Percentiles rank a stretch among this genome's conserved stretches.
Conservation (phyloP, 2,888 invertebrate species). For the Ochropleura leucogaster region DNA sequence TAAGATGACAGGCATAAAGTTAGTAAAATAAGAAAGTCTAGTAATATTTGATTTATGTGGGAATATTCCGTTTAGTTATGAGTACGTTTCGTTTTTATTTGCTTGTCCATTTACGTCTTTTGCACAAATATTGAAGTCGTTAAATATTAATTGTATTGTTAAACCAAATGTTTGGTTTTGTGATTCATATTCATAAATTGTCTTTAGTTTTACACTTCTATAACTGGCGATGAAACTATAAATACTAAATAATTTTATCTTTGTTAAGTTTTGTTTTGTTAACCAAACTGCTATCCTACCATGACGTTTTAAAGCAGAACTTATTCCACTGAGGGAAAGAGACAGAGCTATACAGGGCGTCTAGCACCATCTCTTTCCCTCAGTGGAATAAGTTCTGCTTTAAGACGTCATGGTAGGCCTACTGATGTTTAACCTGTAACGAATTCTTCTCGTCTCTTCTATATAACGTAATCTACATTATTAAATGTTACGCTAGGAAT, state of each 20-base stretch:
- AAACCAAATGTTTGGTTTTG: background rate
- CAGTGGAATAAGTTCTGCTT: too few species aligned
- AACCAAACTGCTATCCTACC: too few species aligned
- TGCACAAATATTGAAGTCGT: background rate
- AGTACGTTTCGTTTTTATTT: constrained; percentile 24
- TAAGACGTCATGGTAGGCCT: too few species aligned
- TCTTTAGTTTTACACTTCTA: background rate
- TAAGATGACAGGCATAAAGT: constrained; percentile 51
- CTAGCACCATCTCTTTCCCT: too few species aligned
- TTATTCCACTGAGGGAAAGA: too few species aligned
- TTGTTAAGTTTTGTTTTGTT: too few species aligned
- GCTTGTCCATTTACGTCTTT: constrained; percentile 1
- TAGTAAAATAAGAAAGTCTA: constrained; percentile 37
- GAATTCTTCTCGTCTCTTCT: constrained; percentile 1
- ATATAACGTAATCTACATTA: constrained; percentile 23
- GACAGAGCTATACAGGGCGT: too few species aligned
- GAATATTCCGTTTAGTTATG: constrained; percentile 24
- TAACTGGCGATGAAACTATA: too few species aligned
- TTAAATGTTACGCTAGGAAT: constrained; percentile 33
- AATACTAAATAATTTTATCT: too few species aligned
- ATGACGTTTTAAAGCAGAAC: too few species aligned
- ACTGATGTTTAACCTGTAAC: too few species aligned
- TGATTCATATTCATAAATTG: background rate
- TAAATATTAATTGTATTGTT: constrained; percentile 12
- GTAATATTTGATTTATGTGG: constrained; percentile 48